Evolutionary conservation across 2,797 vertebrate species (phyloP).

Genomic region (Takifugu rubripes): DNA sequence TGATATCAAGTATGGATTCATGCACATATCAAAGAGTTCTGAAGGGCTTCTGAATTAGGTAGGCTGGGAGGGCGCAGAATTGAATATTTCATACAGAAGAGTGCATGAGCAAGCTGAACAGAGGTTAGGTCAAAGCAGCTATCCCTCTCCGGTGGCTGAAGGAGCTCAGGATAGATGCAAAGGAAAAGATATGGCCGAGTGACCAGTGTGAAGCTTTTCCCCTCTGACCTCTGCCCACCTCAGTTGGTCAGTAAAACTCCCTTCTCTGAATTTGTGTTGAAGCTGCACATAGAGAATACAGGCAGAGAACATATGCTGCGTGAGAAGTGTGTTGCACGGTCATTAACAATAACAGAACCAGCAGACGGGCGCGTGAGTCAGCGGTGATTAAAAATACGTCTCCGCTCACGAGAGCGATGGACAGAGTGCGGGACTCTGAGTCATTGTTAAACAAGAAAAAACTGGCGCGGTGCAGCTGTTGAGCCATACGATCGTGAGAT

Average conservation of each 20-base stretch:
- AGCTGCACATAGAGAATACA: constrained; percentile 44
- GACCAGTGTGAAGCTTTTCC: neutral
- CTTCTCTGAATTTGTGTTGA: too few relatives aligned
- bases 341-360: constrained; percentile 63
- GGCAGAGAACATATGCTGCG: constrained; percentile 49
- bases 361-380: constrained; percentile 61
- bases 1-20: constrained; percentile 63
- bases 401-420: constrained; percentile 23
- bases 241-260: neutral
- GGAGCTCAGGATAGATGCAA: constrained; percentile 9
- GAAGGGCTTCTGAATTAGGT: constrained; percentile 30
- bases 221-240: constrained; percentile 7
- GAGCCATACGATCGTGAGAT: constrained; percentile 31
- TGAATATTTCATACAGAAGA: constrained; percentile 62
- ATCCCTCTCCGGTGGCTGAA: constrained; percentile 12
- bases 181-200: neutral
- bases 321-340: constrained; percentile 31
- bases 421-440: constrained; percentile 20
- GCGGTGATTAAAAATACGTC: constrained; percentile 61
- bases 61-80: constrained; percentile 21
- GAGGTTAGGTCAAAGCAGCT: constrained; percentile 39
- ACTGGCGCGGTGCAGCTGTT: constrained; percentile 56
- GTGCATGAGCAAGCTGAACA: constrained; percentile 23
- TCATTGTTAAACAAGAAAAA: constrained; percentile 54
- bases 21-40: constrained; percentile 60